phyloP scores from a whole-genome alignment of 2,888 invertebrate genomes.

The Drosophila subsilvestris region DNA sequence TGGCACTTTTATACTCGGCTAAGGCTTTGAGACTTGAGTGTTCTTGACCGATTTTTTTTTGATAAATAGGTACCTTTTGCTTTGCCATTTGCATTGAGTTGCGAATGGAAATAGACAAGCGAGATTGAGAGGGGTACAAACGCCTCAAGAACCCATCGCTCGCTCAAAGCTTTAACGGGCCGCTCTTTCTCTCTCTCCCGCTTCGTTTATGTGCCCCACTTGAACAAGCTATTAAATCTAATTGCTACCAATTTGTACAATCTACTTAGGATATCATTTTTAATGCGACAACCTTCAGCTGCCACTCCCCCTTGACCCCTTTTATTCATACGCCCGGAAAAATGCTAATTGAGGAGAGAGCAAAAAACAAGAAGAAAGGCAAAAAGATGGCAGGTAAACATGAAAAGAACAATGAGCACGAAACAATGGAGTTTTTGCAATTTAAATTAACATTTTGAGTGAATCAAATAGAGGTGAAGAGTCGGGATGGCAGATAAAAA shows the following conservation, averaged over 20 bases:
- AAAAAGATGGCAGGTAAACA: constrained; percentile 27
- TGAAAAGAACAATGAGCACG: constrained; percentile 39
- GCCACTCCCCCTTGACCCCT: not conserved
- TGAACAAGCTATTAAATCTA: constrained; percentile 70
- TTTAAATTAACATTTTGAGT: constrained; percentile 72
- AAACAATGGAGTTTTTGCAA: constrained; percentile 69
- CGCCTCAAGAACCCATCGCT: constrained; percentile 29
- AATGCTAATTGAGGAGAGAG: constrained; percentile 63
- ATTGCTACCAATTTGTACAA: constrained; percentile 75
- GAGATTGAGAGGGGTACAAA: not conserved
- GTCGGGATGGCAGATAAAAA: constrained; percentile 21
- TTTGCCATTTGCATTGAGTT: constrained; percentile 40
- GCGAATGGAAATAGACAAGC: constrained; percentile 4
- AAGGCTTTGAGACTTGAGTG: constrained; percentile 10
- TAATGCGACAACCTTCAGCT: constrained; percentile 53
- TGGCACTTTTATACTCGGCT: not conserved
- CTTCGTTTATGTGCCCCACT: constrained; percentile 55
- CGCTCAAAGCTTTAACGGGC: constrained; percentile 27
- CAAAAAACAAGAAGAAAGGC: not conserved
- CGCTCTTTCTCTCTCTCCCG: not conserved
- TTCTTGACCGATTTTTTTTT: constrained; percentile 45
- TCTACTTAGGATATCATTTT: constrained; percentile 77
- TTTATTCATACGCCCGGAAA: constrained; percentile 4
- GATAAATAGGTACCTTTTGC: constrained; percentile 29
- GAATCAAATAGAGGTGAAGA: constrained; percentile 62